Conservation (phyloP, 2,888 invertebrate species). For the Pristionchus exspectatus region DNA sequence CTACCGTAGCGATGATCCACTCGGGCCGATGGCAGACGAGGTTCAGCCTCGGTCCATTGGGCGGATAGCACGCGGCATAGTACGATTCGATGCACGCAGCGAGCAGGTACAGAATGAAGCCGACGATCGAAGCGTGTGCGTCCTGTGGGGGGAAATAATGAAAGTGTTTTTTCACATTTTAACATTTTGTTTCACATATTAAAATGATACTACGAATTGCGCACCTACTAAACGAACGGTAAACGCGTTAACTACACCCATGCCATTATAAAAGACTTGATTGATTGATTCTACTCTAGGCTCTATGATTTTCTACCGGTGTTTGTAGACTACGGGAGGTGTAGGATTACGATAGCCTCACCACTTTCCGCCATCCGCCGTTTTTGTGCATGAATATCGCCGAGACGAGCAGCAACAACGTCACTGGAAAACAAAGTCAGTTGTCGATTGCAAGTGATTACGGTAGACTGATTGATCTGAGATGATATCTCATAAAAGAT, state of each 20-base stretch:
- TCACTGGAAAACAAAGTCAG: conserved; percentile 56
- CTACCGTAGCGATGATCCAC: conserved; percentile 72
- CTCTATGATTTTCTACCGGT: too few relatives aligned
- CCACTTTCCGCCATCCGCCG: conserved; percentile 71
- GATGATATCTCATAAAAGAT: too few relatives aligned
- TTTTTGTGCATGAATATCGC: conserved; percentile 66
- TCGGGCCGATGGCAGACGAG: conserved; percentile 75
- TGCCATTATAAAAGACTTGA: too few relatives aligned
- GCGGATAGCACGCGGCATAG: conserved; percentile 76
- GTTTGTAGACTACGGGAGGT: too few relatives aligned
- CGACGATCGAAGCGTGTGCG: conserved; percentile 66
- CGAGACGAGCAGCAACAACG: conserved; percentile 68
- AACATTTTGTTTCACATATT: too few relatives aligned
- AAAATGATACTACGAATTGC: too few relatives aligned
- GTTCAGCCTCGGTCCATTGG: conserved; percentile 71
- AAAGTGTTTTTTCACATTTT: too few relatives aligned
- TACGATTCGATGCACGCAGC: conserved; percentile 75
- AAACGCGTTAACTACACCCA: too few relatives aligned
- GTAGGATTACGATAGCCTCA: conserved; percentile 53
- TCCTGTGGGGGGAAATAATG: conserved; percentile 63
- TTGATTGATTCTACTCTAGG: too few relatives aligned
- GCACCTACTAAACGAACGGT: too few relatives aligned
- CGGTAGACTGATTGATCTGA: background rate
- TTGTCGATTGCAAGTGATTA: background rate
- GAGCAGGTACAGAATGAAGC: conserved; percentile 69